phyloP scores from a whole-genome alignment of 2,113 vertebrate genomes.

The Hystrix cristata region DNA sequence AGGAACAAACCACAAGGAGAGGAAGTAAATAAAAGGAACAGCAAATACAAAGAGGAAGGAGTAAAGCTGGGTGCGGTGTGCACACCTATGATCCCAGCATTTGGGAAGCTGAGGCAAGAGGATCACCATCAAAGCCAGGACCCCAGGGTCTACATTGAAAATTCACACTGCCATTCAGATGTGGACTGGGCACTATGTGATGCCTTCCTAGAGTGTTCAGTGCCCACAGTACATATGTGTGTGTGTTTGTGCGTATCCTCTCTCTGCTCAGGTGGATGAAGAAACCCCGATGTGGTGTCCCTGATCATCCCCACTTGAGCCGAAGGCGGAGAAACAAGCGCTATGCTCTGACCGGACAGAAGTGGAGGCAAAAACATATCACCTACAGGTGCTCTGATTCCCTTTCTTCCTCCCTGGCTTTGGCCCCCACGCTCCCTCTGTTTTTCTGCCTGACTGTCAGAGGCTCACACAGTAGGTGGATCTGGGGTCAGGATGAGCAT shows the following conservation, averaged over 20 bases:
- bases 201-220: neutral
- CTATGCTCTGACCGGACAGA: slow-evolving; percentile 98
- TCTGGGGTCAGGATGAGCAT: neutral
- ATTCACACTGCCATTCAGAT: neutral
- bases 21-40: neutral
- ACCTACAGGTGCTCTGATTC: slow-evolving; percentile 94
- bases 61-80: neutral
- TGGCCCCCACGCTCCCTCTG: neutral
- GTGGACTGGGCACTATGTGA: neutral
- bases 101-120: neutral
- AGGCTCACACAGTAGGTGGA: neutral
- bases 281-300: slow-evolving; percentile 97
- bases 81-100: neutral
- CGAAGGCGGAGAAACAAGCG: slow-evolving; percentile 95
- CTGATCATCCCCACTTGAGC: slow-evolving; percentile 95
- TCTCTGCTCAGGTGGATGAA: slow-evolving; percentile 95
- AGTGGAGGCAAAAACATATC: slow-evolving; percentile 98
- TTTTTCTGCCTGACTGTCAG: neutral
- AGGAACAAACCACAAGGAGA: neutral
- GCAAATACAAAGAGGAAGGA: neutral
- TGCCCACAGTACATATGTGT: neutral
- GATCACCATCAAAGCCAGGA: neutral
- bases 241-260: neutral
- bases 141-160: neutral
- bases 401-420: neutral